Evolutionary conservation across 2,797 vertebrate genomes (phyloP), one percentile per base, ranked within the genome.

Genomic region (Halcyon leucocephala): DNA sequence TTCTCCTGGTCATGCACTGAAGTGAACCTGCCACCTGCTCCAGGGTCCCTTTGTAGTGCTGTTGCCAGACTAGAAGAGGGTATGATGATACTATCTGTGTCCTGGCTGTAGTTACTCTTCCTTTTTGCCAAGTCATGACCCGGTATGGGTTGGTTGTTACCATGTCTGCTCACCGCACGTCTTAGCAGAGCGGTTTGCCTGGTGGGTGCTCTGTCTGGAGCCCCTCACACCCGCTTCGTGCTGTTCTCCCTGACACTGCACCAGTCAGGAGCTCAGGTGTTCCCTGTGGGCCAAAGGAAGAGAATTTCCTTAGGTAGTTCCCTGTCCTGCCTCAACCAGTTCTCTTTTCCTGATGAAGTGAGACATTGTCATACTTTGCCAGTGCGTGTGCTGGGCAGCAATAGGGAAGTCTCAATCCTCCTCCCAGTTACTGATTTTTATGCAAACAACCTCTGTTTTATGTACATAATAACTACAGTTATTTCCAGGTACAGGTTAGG

Each of bases 81-180:
- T 41, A 14, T 2, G 5, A 9, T 58, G 2, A 8, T 14, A 5
- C 41, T 64, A 29, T 15, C 65, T 57, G 29, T n/a, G 28, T 62
- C 33, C 28, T 31, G 54, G 21, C 37, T 54, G 62, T 20, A 64
- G 39, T 6, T 28, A 31, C n/a, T 15, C 10, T 44, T 81, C 74
- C 7, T 5, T 49, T 76, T 29, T 66, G 64, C 15, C 20, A 79
- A 2, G 42, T 73, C 0, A 0, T 74, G 62, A 48, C 39, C 62
- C 28, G 5, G 13, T 3, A 48, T 22, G 61, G 24, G 44, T 42
- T 49, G 51, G 19, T 29, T 65, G 37, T 51, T 15, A 2, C 55
- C 22, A 28, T 31, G 2, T 49, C 49, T 8, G 39, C 49, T 78
- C 9, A 1, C 13, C 1, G 1, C 6, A 5, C 5, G 18, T 11